Base-by-base conservation (phyloP, 2,113 vertebrate species). In the Apistogramma diplotaenia region DNA sequence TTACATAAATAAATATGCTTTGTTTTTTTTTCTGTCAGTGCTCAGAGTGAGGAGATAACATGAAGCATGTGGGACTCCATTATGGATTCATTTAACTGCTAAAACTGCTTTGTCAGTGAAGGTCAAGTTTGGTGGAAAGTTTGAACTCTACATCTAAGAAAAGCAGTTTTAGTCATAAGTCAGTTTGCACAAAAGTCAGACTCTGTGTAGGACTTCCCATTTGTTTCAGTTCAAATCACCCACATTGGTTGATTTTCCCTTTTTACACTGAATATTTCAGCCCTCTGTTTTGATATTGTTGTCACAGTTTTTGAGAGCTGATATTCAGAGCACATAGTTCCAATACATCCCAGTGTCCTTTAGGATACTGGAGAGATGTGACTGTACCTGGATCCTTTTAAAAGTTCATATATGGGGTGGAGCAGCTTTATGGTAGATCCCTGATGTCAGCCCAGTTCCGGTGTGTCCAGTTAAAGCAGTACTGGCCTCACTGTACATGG, bases 371-470 rank as follows among this genome's bases (percentile, higher is more conserved):
- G 46, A 59, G 19, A 74, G 67, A 70, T 25, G 29, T 43, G 27
- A 21, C 15, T 67, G 23, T 33, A 33, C 43, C 27, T 13, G 3
- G 43, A 18, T 43, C 29, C 12, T 74, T 4, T 5, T 10, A 46
- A 65, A 78, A 1, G 55, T 27, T 92, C 79, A 92, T 96, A 4
- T 97, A 95, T 59, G 97, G 93, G 88, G 97, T 54, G 0, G 96
- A 84, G 95, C 95, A 51, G 97, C 96, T 91, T 99, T 99, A 91
- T 97, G 98, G 92, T 98, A 98, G 70, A 97, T 92, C 60, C 96
- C 95, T 27, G 95, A 91, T 2, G 94, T 93, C 31, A 92, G 79
- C 80, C 95, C 91, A 21, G 92, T 93, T 72, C 93, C 95, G 0
- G 95, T 95, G 89, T 97, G 96, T 74, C 95, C 96, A 0, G 93